Evolutionary conservation across 2,888 invertebrate species (phyloP), one percentile per base, ranked within the genome.

Genomic region (Scaptomyza caliginosa): DNA sequence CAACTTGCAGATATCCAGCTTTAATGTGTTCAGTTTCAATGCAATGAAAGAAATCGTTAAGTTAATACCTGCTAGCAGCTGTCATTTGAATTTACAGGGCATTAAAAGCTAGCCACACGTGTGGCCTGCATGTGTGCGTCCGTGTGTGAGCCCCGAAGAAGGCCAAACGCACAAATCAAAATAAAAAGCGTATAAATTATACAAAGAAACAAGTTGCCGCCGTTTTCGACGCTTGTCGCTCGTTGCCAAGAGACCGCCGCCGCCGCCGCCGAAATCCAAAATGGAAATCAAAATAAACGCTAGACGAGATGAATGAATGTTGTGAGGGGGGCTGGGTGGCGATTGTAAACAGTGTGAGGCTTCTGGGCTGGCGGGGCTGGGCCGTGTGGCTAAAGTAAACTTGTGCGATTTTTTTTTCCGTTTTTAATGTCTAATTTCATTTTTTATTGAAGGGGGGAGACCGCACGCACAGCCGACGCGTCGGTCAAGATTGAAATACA

Each of bases 111-210:
- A 32, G 67, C 46, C 59, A 74, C 65, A 72, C 74, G 74, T 62
- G 70, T 42, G 58, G 3, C 26, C 51, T 55, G 36, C 19, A 24
- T 38, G 38, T 28, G 28, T 46, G 55, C 21, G 30, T 39, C 13
- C 23, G 16, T 10, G 48, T 52, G 21, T 46, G 54, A 6, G 28
- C 21, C 17, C 48, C 17, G 55, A 51, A 64, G 67, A 75, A 71
- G 72, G 58, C 76, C 72, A 75, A 74, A 63, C 75, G 67, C 74
- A 76, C 83, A 81, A 81, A 85, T 81, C 70, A 76, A 78, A 78
- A 79, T 82, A 79, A 81, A 77, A 78, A 59, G 71, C 77, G 74
- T 74, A 85, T 79, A 82, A 82, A 76, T 85, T 85, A 78, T 70
- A 71, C 58, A 64, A 59, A 67, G 76, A 82, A 79, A 74, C 83